These are phyloP conservation scores for Drosophila santomea DNA, from an alignment of 1,140 invertebrate genomes.

Conservation along the genomic window DNA sequence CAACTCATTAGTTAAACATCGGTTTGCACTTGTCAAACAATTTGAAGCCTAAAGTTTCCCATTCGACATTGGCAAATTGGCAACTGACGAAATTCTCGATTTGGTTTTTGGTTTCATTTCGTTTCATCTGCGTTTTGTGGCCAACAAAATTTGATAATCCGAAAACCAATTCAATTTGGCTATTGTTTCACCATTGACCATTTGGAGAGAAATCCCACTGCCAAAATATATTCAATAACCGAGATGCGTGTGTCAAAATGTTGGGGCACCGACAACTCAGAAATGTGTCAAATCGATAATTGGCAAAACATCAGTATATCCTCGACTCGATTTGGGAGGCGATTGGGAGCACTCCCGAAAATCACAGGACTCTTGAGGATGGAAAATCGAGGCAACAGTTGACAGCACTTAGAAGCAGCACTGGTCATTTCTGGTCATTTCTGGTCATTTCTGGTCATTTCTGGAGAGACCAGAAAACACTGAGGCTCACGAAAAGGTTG, in stretches of 20 bases:
- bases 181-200: slow-evolving; percentile 44
- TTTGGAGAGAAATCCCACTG: slow-evolving; percentile 26
- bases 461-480: slow-evolving; percentile 2
- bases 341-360: background rate
- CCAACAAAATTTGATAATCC: slow-evolving; percentile 47
- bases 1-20: slow-evolving; percentile 47
- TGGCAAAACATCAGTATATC: slow-evolving; percentile 53
- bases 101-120: slow-evolving; percentile 44
- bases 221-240: slow-evolving; percentile 25
- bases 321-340: background rate
- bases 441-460: slow-evolving; percentile 41
- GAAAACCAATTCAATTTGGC: slow-evolving; percentile 46
- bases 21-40: slow-evolving; percentile 47
- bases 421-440: slow-evolving; percentile 40
- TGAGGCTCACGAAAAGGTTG: background rate
- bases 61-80: slow-evolving; percentile 22
- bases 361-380: slow-evolving; percentile 23
- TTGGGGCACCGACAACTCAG: slow-evolving; percentile 48
- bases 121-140: slow-evolving; percentile 44
- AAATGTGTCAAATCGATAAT: slow-evolving; percentile 83
- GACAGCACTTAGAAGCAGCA: slow-evolving; percentile 15
- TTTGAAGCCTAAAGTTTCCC: slow-evolving; percentile 7
- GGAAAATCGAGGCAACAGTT: slow-evolving; percentile 40
- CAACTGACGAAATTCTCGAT: slow-evolving; percentile 33
- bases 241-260: slow-evolving; percentile 66